Evolutionary conservation across 2,113 vertebrate genomes (phyloP).

Genomic region (Psophia crepitans): DNA sequence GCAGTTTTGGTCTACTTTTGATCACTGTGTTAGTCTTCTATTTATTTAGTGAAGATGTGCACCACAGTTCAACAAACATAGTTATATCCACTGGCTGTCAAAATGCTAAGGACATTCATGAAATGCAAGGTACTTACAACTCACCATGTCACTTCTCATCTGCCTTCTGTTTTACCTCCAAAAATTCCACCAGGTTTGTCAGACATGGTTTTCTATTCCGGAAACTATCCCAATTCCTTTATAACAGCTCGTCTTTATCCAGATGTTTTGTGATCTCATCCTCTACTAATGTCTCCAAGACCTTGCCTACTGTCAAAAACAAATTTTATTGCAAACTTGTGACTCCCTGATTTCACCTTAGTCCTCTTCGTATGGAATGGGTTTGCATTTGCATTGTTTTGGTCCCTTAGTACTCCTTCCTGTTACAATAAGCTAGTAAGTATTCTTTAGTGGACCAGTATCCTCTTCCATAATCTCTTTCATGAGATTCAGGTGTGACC

Average conservation of each 20-base stretch:
- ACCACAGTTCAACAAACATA: background rate
- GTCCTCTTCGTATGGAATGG: background rate
- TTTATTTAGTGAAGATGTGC: background rate
- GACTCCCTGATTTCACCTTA: constrained; percentile 33
- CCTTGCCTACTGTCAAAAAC: constrained; percentile 54
- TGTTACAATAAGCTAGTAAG: background rate
- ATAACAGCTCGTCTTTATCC: constrained; percentile 56
- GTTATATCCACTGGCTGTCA: background rate
- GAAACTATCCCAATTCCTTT: background rate
- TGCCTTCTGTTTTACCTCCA: background rate
- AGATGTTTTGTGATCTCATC: constrained; percentile 72
- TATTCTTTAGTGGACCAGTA: background rate
- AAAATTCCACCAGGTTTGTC: constrained; percentile 4
- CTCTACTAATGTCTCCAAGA: constrained; percentile 58
- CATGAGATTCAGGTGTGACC: constrained; percentile 42
- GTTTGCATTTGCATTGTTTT: constrained; percentile 28
- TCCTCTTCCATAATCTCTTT: constrained; percentile 53
- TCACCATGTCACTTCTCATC: background rate
- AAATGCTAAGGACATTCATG: background rate
- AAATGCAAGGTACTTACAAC: background rate
- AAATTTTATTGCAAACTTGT: constrained; percentile 46
- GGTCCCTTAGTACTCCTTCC: background rate
- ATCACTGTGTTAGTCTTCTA: background rate
- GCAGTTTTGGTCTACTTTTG: background rate
- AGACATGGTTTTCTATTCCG: background rate